phyloP scores from a whole-genome alignment of 2,888 invertebrate species.

The Andrena bicolor region DNA sequence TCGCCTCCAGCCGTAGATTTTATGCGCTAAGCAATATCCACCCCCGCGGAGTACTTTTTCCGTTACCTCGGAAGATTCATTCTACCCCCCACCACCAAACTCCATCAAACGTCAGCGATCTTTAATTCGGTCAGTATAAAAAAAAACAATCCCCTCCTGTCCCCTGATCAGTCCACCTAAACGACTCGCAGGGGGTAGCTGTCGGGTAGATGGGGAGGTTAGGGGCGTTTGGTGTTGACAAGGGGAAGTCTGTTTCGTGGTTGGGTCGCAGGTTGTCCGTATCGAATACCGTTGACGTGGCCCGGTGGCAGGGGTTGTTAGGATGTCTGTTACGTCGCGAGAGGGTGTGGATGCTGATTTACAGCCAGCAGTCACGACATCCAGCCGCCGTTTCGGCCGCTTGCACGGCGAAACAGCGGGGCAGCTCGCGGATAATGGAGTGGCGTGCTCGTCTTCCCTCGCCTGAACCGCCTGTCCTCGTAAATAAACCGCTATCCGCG shows the following conservation, averaged over 20 bases:
- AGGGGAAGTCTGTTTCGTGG: conserved; percentile 26
- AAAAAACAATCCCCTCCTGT: too few relatives aligned
- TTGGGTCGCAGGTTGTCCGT: conserved; percentile 22
- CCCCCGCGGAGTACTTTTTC: neutral
- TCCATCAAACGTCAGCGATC: too few relatives aligned
- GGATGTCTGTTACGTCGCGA: conserved; percentile 62
- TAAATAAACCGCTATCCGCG: conserved; percentile 56
- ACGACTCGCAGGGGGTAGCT: neutral
- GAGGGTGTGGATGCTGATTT: conserved; percentile 74
- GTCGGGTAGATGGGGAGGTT: neutral
- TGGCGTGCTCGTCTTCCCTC: conserved; percentile 35
- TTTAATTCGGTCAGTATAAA: too few relatives aligned
- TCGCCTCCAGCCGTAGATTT: conserved; percentile 4
- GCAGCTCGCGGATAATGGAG: conserved; percentile 39
- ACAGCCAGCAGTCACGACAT: conserved; percentile 73
- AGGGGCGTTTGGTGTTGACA: conserved; percentile 35
- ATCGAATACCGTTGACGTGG: conserved; percentile 36
- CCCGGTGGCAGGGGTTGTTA: conserved; percentile 26
- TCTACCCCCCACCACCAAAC: too few relatives aligned
- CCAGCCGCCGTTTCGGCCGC: conserved; percentile 31
- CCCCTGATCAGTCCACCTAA: neutral
- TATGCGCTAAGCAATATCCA: conserved; percentile 7
- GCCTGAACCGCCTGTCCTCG: conserved; percentile 8
- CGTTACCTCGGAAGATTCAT: neutral
- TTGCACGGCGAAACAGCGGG: conserved; percentile 15